Evolutionary conservation across 2,797 vertebrate species (phyloP).

Genomic region (Chelon auratus): DNA sequence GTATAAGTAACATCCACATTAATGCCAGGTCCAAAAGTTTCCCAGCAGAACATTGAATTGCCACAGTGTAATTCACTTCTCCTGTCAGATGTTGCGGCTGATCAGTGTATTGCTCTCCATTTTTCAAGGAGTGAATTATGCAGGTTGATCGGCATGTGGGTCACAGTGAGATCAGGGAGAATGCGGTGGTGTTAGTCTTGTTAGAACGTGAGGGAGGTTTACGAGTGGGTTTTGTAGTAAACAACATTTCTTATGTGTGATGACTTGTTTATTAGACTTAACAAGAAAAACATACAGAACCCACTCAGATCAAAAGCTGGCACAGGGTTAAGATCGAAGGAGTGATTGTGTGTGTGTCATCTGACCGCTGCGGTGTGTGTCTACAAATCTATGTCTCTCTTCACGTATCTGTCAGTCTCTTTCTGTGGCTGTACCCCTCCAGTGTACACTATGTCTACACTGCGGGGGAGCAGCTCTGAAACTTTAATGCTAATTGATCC

Average conservation of each 20-base stretch:
- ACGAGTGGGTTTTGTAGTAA: neutral
- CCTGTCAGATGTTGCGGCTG: neutral
- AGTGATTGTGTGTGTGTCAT: slow-evolving; percentile 18
- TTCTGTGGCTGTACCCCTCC: slow-evolving; percentile 69
- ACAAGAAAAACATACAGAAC: neutral
- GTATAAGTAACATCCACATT: no score
- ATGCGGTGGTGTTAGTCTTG: neutral
- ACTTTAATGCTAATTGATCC: slow-evolving; percentile 88
- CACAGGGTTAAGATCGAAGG: neutral
- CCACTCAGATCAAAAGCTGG: neutral
- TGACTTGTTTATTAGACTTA: neutral
- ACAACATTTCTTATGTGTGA: neutral
- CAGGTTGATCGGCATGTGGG: slow-evolving; percentile 23
- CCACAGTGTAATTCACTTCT: neutral
- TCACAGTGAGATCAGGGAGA: slow-evolving; percentile 19
- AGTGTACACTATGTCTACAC: slow-evolving; percentile 75
- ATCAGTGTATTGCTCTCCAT: slow-evolving; percentile 2
- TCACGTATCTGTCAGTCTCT: slow-evolving; percentile 54
- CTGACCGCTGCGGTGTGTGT: slow-evolving; percentile 29
- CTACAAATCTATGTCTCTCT: slow-evolving; percentile 59
- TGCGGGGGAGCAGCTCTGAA: slow-evolving; percentile 69
- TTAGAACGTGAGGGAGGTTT: slow-evolving; percentile 1
- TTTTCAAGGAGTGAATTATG: slow-evolving; percentile 24
- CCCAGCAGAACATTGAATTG: neutral
- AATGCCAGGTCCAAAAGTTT: neutral